These are phyloP conservation scores for Callaeas wilsoni DNA, from an alignment of 2,113 vertebrate species.

Conservation along the genomic window DNA sequence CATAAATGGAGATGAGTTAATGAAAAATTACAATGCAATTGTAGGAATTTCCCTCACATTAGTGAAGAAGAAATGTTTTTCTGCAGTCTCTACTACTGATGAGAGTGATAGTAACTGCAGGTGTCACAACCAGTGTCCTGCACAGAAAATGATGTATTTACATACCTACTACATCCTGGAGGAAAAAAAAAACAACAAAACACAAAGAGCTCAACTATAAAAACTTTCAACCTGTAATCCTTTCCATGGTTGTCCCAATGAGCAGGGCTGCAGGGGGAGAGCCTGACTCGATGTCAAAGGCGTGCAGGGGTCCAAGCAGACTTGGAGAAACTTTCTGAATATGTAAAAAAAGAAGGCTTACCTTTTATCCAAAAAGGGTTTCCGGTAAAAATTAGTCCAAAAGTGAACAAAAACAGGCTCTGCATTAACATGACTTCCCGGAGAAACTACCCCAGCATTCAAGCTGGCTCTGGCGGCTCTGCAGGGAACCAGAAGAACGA, in stretches of 20 bases:
- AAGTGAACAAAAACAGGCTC: constrained; percentile 1
- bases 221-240: background rate
- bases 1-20: background rate
- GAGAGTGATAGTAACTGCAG: background rate
- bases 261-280: background rate
- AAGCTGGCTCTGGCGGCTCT: background rate
- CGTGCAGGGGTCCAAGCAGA: background rate
- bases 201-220: background rate
- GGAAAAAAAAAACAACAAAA: accelerated
- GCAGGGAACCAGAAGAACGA: background rate
- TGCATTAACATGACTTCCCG: constrained; percentile 8
- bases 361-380: constrained; percentile 17
- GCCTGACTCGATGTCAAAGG: background rate
- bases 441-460: background rate
- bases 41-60: background rate
- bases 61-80: background rate
- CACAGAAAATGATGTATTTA: background rate
- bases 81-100: background rate
- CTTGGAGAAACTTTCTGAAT: background rate
- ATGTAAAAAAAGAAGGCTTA: background rate
- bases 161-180: background rate
- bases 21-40: background rate
- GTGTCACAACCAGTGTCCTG: background rate
- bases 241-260: background rate
- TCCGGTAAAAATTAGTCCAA: constrained; percentile 20